Evolutionary conservation across 2,888 invertebrate species (phyloP).

Genomic region (Caenorhabditis sinica): DNA sequence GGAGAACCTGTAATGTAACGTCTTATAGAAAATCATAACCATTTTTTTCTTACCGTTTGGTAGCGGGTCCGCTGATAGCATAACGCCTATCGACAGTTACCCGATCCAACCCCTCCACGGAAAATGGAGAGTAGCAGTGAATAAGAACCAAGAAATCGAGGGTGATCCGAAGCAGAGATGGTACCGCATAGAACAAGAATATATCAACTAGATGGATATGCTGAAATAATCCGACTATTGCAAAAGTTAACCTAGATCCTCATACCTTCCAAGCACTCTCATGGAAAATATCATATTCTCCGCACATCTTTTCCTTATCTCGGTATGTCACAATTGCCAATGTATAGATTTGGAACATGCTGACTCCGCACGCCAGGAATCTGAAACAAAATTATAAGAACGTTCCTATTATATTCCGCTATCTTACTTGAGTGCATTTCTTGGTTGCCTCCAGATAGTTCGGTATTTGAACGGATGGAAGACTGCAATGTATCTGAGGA

Average conservation of each 20-base stretch:
- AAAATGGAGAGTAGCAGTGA: slow-evolving; percentile 78
- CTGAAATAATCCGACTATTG: slow-evolving; percentile 44
- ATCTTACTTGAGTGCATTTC: slow-evolving; percentile 76
- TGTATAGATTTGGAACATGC: slow-evolving; percentile 77
- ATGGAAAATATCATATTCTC: slow-evolving; percentile 54
- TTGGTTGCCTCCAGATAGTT: slow-evolving; percentile 81
- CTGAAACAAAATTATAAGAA: slow-evolving; percentile 35
- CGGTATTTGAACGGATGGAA: slow-evolving; percentile 81
- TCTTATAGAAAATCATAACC: neutral
- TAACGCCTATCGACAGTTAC: slow-evolving; percentile 67
- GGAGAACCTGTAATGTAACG: slow-evolving; percentile 32
- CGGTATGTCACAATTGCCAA: slow-evolving; percentile 76
- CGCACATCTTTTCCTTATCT: slow-evolving; percentile 63
- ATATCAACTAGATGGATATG: slow-evolving; percentile 79
- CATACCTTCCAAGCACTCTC: slow-evolving; percentile 59
- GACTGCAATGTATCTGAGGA: slow-evolving; percentile 80
- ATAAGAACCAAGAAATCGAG: slow-evolving; percentile 79
- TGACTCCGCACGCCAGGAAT: slow-evolving; percentile 68
- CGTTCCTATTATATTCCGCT: neutral
- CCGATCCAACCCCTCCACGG: slow-evolving; percentile 61
- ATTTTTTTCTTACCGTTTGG: slow-evolving; percentile 32
- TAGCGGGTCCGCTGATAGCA: slow-evolving; percentile 69
- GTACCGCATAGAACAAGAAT: slow-evolving; percentile 79
- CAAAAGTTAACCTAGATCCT: neutral
- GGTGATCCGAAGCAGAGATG: slow-evolving; percentile 76